Percentiles rank a stretch among this genome's conserved stretches.
Evolutionary conservation across 2,888 invertebrate genomes (phyloP).

Genomic region (Magallana nippona): DNA sequence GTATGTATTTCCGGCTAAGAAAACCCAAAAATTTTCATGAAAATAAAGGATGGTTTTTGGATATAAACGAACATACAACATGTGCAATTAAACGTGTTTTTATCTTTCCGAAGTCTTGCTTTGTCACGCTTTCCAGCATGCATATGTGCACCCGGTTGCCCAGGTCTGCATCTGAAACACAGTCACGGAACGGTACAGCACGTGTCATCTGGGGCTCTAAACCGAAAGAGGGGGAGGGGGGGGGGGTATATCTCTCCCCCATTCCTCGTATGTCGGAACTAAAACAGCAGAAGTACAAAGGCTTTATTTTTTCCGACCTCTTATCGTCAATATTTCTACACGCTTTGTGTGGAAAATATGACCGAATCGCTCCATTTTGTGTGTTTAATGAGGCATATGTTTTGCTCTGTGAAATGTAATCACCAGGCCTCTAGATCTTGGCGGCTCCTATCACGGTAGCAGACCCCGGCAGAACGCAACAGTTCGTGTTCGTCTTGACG

Average conservation of each 20-base stretch:
- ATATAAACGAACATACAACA: background rate
- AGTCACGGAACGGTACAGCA: background rate
- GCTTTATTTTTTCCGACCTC: constrained; percentile 16
- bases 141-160: background rate
- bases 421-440: constrained; percentile 2
- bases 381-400: constrained; percentile 32
- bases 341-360: constrained; percentile 27
- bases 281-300: constrained; percentile 13
- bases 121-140: constrained; percentile 9
- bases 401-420: constrained; percentile 29
- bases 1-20: no score
- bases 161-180: background rate
- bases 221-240: background rate
- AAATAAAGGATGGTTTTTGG: no score
- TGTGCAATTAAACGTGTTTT: background rate
- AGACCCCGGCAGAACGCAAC: constrained; percentile 1
- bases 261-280: constrained; percentile 1
- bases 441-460: constrained; percentile 8
- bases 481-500: constrained; percentile 32
- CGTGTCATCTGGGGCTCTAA: constrained; percentile 4
- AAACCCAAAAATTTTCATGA: no score
- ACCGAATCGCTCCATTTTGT: constrained; percentile 22
- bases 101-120: background rate
- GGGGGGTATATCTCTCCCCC: background rate
- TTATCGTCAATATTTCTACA: constrained; percentile 33